A percentile compares a stretch with the other conserved stretches of the same genome.
These are phyloP conservation scores for Hippocampus guttulatus DNA, from an alignment of 2,113 vertebrate species.

Conservation along the genomic window DNA sequence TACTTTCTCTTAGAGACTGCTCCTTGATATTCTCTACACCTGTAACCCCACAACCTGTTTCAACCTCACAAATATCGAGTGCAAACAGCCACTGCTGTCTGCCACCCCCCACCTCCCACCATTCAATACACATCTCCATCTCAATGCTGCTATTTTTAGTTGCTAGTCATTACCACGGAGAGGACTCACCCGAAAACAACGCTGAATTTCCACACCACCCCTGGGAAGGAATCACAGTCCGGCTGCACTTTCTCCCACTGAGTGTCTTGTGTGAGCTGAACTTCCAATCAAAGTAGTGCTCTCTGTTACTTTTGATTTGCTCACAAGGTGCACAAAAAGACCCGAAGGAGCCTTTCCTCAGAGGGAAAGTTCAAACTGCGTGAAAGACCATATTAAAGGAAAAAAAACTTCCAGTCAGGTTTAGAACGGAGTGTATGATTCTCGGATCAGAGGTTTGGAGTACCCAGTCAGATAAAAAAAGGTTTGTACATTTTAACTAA, in stretches of 20 bases:
- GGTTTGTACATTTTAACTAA: too few species aligned
- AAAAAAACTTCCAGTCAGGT: not conserved
- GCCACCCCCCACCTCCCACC: slow-evolving; percentile 3
- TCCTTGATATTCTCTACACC: not conserved
- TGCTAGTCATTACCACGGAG: slow-evolving; percentile 38
- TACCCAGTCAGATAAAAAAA: too few species aligned
- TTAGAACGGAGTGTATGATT: not conserved
- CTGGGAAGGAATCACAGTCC: slow-evolving; percentile 15
- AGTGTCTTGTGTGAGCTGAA: not conserved
- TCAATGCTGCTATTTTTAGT: slow-evolving; percentile 54
- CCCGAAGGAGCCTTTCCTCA: not conserved
- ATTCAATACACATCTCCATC: slow-evolving; percentile 35
- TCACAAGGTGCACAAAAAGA: not conserved
- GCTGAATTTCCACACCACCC: slow-evolving; percentile 10
- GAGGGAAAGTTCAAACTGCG: slow-evolving; percentile 2
- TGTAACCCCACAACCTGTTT: slow-evolving; percentile 8
- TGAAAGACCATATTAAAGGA: not conserved
- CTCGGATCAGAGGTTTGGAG: too few species aligned
- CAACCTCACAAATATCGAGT: slow-evolving; percentile 14
- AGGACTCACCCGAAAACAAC: slow-evolving; percentile 28
- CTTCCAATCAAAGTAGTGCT: not conserved
- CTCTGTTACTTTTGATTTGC: not conserved
- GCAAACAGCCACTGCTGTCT: not conserved
- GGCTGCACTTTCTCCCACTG: slow-evolving; percentile 22
- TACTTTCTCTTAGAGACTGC: not conserved